Base-by-base conservation (phyloP, 2,797 vertebrate species). In the Glyptemys insculpta region DNA sequence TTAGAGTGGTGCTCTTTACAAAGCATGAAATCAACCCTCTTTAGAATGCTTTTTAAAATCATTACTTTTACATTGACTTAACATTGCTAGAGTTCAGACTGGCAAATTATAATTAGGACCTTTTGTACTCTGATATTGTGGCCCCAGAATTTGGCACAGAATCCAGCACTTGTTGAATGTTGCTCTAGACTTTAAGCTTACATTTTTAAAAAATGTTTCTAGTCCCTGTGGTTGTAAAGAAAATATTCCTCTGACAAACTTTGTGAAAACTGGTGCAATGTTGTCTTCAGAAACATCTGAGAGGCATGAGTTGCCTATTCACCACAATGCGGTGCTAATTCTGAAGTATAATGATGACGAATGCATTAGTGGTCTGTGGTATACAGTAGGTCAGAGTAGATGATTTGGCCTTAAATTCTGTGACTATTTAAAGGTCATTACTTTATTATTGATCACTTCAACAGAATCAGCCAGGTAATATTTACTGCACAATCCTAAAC, bases 21-120 rank as follows among this genome's bases (percentile, higher is more conserved):
- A 93, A 93, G 93, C 89, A 57, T 96, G 94, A 97, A 96, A 97
- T 96, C 93, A 95, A 85, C 93, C 94, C 68, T n/a, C 52, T 41
- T 41, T 72, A 72, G 37, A 21, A 23, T 78, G 57, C 91, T 96
- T 96, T 96, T 92, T 68, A 72, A 85, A 97, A 94, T 92, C 94
- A 94, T 86, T 91, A 82, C 80, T 96, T 92, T 94, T 94, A 44
- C 86, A 59, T 91, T 80, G 94, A 96, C 94, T 91, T 93, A 87
- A 85, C 72, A 72, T 83, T 92, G 47, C 80, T 72, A 23, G 81
- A 90, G 62, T 92, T 92, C 94, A 85, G 91, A 83, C 41, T 95
- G 92, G 87, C 53, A 96, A 76, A 96, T 95, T 94, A 52, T 47
- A 85, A 1, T 53, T 44, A 90, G 83, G 91, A 91, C 62, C 65